phyloP scores from a whole-genome alignment of 1,140 invertebrate species.

The Orius laevigatus region DNA sequence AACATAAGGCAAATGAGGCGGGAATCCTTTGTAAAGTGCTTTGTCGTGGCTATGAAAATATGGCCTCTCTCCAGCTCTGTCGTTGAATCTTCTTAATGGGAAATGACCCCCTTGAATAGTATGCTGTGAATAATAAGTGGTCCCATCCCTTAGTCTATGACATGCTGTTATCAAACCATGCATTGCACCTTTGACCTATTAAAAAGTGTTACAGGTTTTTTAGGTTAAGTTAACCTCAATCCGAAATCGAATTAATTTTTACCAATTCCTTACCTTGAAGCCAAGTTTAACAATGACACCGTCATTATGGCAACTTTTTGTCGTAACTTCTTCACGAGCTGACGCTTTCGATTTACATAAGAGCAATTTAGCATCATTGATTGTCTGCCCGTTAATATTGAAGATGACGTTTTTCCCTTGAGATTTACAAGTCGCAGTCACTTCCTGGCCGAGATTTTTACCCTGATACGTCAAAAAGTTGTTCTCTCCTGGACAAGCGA shows the following conservation, averaged over 20 bases:
- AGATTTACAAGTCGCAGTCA: no score
- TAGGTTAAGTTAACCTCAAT: neutral
- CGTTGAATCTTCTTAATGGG: neutral
- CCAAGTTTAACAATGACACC: neutral
- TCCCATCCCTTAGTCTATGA: neutral
- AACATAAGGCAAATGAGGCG: neutral
- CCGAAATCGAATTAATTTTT: neutral
- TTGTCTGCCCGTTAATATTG: no score
- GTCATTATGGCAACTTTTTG: neutral
- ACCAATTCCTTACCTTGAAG: neutral
- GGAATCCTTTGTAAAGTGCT: neutral
- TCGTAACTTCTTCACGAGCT: neutral
- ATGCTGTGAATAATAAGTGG: neutral
- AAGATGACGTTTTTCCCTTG: no score
- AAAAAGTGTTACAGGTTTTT: neutral
- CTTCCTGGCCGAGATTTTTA: no score
- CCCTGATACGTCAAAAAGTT: no score
- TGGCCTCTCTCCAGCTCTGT: neutral
- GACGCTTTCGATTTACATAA: no score
- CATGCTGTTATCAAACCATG: neutral
- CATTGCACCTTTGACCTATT: neutral
- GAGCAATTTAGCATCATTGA: no score
- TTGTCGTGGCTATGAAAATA: neutral
- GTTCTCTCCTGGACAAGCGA: no score
- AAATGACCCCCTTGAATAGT: neutral